Evolutionary conservation across 2,113 vertebrate genomes (phyloP), one percentile per base, ranked within the genome.

Genomic region (Microcebus jonahi): DNA sequence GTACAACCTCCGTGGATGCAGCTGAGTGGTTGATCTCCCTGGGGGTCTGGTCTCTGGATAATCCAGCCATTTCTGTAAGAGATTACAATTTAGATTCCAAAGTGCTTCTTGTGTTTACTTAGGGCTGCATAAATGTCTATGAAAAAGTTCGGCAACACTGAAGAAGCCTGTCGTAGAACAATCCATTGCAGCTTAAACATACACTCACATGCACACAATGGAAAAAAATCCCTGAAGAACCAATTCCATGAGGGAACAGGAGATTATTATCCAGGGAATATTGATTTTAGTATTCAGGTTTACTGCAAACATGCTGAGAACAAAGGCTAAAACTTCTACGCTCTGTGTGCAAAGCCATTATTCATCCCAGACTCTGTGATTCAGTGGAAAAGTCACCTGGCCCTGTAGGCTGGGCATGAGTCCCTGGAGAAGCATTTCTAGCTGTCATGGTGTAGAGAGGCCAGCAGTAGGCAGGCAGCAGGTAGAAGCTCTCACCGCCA

Each of bases 201-300:
- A 71, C 67, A 48, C 63, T 61, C 18, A 39, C 17, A 15, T 23
- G 17, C 53, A 68, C 67, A 73, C 67, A 50, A 20, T 48, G 53
- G 75, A 85, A 77, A 88, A 79, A 83, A 91, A 88, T 92, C 81
- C 21, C 89, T 93, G 48, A 88, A 90, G 55, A 92, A 70, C 61
- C 3, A 15, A 90, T 77, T 87, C 59, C 55, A 23, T 39, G 31
- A 80, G 76, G 59, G 45, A 92, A 48, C 20, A 36, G 27, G 34
- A 70, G 59, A 63, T 95, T 67, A 45, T 79, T 88, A 14, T 36
- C 94, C 11, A 53, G 31, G 88, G 48, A 90, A 80, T 88, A 10
- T 20, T 61, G 15, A 65, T 48, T 70, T 39, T 55, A 81, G 55
- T 29, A 17, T 42, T 86, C 76, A 86, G 31, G 29, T 48, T 50